Conservation (phyloP, 2,113 vertebrate species). For the Brachirus orientalis region DNA sequence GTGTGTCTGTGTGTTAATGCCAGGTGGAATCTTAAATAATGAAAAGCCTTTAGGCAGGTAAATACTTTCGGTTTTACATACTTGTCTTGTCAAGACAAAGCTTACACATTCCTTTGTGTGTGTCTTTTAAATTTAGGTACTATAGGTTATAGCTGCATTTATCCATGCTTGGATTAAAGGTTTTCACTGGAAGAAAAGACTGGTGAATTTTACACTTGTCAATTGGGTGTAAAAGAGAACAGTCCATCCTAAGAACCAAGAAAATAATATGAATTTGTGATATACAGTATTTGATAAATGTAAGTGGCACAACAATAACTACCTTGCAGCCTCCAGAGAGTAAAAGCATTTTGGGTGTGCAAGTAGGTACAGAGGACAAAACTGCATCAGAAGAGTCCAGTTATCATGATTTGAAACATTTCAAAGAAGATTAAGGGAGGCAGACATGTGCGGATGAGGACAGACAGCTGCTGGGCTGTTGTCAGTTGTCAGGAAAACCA, state of each 20-base stretch:
- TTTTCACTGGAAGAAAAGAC: background rate
- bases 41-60: conserved; percentile 7
- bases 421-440: background rate
- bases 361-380: background rate
- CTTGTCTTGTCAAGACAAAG: conserved; percentile 48
- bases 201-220: background rate
- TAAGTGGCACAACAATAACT: background rate
- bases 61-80: conserved; percentile 31
- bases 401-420: background rate
- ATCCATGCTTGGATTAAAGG: no score
- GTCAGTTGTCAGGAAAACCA: background rate
- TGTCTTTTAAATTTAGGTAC: background rate
- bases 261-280: background rate
- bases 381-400: background rate
- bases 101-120: conserved; percentile 25
- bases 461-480: background rate
- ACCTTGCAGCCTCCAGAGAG: background rate
- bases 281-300: background rate
- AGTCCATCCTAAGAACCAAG: background rate
- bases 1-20: conserved; percentile 6
- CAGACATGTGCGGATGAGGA: background rate
- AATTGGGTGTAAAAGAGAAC: no score
- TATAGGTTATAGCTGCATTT: no score
- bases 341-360: background rate
- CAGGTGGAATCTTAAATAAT: background rate